phyloP scores from a whole-genome alignment of 2,888 invertebrate genomes.

The Toxonevra muliebris region DNA sequence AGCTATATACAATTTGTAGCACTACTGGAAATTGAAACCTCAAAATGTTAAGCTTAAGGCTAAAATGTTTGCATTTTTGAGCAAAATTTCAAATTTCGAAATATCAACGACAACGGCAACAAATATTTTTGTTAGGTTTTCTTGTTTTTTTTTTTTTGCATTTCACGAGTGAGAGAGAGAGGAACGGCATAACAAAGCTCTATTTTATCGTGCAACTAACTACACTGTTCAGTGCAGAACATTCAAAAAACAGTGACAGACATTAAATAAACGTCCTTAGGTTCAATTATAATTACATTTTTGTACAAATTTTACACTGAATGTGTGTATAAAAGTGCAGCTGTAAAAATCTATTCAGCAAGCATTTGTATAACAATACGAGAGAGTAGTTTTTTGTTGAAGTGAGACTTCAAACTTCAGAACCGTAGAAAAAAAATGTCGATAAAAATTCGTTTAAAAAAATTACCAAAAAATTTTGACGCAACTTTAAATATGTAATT shows the following conservation, averaged over 20 bases:
- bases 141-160: slow-evolving; percentile 1
- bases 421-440: no score
- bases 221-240: no score
- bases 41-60: slow-evolving; percentile 20
- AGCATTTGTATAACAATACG: no score
- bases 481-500: no score
- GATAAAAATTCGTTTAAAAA: no score
- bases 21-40: slow-evolving; percentile 13
- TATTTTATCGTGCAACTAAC: slow-evolving; percentile 8
- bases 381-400: no score
- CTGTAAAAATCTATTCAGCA: no score
- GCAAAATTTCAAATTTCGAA: neutral
- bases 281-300: slow-evolving; percentile 52
- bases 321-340: no score
- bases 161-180: neutral
- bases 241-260: slow-evolving; percentile 16
- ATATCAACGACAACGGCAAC: no score
- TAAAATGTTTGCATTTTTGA: neutral
- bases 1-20: neutral
- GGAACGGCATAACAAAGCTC: no score
- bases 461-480: no score
- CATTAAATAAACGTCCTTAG: slow-evolving; percentile 36
- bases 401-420: no score
- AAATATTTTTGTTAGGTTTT: slow-evolving; percentile 2
- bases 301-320: slow-evolving; percentile 17